A percentile compares a stretch with the other conserved stretches of the same genome.
These are phyloP conservation scores for Beris morrisii DNA, from an alignment of 2,888 invertebrate genomes.

Conservation along the genomic window DNA sequence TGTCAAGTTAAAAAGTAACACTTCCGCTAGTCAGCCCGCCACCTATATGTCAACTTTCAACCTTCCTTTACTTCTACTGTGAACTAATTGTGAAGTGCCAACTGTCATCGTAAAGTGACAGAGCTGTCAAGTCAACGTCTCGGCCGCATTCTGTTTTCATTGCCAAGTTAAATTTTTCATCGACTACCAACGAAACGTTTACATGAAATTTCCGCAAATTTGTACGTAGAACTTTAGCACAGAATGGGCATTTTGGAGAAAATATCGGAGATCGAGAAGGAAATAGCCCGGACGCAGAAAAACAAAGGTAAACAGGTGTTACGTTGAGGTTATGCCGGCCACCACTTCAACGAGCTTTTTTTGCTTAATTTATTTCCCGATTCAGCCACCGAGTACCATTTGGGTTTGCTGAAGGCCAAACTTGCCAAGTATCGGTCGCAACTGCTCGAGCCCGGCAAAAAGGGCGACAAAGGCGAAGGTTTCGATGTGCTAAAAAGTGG, in stretches of 20 bases:
- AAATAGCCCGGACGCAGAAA: conserved; percentile 98
- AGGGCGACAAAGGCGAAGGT: conserved; percentile 93
- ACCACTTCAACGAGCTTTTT: not conserved
- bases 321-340: not conserved
- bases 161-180: too few species aligned
- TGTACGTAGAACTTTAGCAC: not conserved
- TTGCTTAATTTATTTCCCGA: not conserved
- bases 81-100: too few species aligned
- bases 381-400: conserved; percentile 97
- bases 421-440: conserved; percentile 94
- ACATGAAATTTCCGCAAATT: too few species aligned
- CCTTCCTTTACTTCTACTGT: too few species aligned
- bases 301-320: conserved; percentile 80
- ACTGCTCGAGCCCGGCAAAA: conserved; percentile 90
- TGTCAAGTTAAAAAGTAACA: too few species aligned
- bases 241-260: conserved; percentile 97
- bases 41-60: too few species aligned
- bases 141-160: too few species aligned
- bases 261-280: conserved; percentile 97
- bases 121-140: too few species aligned
- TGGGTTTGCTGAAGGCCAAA: conserved; percentile 96
- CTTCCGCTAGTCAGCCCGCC: too few species aligned
- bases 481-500: conserved; percentile 99
- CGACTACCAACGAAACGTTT: too few species aligned
- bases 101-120: too few species aligned